Conservation (phyloP, 1,140 invertebrate genomes). For the Lordiphosa clarofinis region DNA sequence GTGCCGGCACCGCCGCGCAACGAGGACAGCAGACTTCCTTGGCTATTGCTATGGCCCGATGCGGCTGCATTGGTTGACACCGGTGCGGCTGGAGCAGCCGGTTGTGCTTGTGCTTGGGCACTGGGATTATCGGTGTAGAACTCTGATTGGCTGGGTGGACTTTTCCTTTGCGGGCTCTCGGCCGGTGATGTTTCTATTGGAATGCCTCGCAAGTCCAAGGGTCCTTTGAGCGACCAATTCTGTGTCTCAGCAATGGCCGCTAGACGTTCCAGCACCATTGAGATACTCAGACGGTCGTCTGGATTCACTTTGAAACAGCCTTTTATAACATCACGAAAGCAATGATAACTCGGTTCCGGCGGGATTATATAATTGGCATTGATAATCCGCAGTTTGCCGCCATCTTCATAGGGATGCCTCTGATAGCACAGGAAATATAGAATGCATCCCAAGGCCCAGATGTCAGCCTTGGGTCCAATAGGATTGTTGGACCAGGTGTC, state of each 20-base stretch:
- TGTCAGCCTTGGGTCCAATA: slow-evolving; percentile 93
- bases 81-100: slow-evolving; percentile 9
- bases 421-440: slow-evolving; percentile 95
- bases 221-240: slow-evolving; percentile 88
- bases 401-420: slow-evolving; percentile 98
- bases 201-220: slow-evolving; percentile 77
- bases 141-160: slow-evolving; percentile 55
- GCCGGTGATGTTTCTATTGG: slow-evolving; percentile 61
- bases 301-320: slow-evolving; percentile 93
- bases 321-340: slow-evolving; percentile 95
- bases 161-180: slow-evolving; percentile 56
- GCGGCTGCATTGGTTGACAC: slow-evolving; percentile 13
- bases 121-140: slow-evolving; percentile 65
- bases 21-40: slow-evolving; percentile 87
- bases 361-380: slow-evolving; percentile 97
- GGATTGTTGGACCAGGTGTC: slow-evolving; percentile 98
- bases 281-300: slow-evolving; percentile 85
- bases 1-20: slow-evolving; percentile 91
- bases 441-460: slow-evolving; percentile 98
- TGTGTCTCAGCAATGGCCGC: slow-evolving; percentile 92
- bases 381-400: slow-evolving; percentile 95
- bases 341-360: slow-evolving; percentile 88
- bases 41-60: slow-evolving; percentile 65
- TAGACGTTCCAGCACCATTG: slow-evolving; percentile 89
- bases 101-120: slow-evolving; percentile 14